Evolutionary conservation across 2,888 invertebrate genomes (phyloP).

Genomic region (Agapostemon virescens): DNA sequence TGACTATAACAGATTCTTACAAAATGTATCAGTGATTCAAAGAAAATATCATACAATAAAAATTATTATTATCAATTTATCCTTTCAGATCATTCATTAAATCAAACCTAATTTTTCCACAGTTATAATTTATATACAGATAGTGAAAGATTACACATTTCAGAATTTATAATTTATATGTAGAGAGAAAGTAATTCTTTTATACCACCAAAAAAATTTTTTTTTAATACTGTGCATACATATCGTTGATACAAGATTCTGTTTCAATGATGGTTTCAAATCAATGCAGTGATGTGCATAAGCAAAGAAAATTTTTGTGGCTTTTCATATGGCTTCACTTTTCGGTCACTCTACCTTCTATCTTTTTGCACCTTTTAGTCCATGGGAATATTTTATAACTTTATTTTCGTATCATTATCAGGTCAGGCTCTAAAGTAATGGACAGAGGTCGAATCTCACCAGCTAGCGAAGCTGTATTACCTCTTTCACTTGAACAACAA

Average conservation of each 20-base stretch:
- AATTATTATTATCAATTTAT: background rate
- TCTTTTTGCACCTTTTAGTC: background rate
- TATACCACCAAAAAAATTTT: background rate
- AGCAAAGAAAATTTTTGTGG: slow-evolving; percentile 40
- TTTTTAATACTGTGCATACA: slow-evolving; percentile 39
- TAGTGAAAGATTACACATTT: background rate
- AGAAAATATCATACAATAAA: background rate
- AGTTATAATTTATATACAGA: background rate
- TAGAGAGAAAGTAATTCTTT: background rate
- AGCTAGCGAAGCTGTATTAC: slow-evolving; percentile 83
- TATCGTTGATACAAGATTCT: slow-evolving; percentile 27
- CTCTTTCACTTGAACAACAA: slow-evolving; percentile 75
- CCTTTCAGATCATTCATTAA: background rate
- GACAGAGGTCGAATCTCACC: slow-evolving; percentile 85
- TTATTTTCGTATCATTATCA: slow-evolving; percentile 65
- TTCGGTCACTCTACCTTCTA: slow-evolving; percentile 31
- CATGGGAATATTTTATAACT: background rate
- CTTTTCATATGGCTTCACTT: slow-evolving; percentile 51
- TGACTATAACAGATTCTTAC: background rate
- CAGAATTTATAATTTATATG: background rate
- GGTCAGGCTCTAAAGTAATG: slow-evolving; percentile 87
- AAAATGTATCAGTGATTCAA: too few species aligned
- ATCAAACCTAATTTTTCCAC: background rate
- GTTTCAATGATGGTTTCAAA: slow-evolving; percentile 16
- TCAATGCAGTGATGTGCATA: slow-evolving; percentile 25